phyloP scores from a whole-genome alignment of 2,888 invertebrate species.

The Xiphydria camelus region DNA sequence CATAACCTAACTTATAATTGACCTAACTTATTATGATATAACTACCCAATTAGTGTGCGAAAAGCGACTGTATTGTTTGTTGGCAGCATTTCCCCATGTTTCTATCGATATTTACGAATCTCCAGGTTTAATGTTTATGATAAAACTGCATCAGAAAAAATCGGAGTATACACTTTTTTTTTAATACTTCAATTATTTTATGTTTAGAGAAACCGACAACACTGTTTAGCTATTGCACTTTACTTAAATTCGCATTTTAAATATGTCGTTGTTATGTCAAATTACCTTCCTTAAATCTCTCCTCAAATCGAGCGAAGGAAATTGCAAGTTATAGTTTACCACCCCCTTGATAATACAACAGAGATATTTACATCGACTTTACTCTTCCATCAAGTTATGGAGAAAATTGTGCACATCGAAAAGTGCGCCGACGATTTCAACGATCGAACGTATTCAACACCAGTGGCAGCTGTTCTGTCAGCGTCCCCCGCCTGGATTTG shows the following conservation, averaged over 20 bases:
- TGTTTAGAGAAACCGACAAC: conserved; percentile 3
- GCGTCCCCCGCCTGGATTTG: conserved; percentile 90
- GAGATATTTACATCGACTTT: not conserved
- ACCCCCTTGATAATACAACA: not conserved
- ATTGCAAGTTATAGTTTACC: not conserved
- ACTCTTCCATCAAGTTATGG: conserved; percentile 44
- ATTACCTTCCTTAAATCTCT: too few relatives aligned
- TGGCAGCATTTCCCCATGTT: too few relatives aligned
- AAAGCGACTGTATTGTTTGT: too few relatives aligned
- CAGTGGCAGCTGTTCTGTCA: conserved; percentile 71
- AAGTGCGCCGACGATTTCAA: conserved; percentile 59
- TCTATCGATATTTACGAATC: too few relatives aligned
- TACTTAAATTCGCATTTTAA: not conserved
- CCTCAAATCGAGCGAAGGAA: too few relatives aligned
- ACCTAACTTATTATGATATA: conserved; percentile 28
- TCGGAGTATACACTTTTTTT: too few relatives aligned
- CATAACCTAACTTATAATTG: conserved; percentile 40
- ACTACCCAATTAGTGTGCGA: conserved; percentile 6
- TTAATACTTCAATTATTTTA: too few relatives aligned
- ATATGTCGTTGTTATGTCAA: too few relatives aligned
- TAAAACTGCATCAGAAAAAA: too few relatives aligned
- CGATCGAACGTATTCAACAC: conserved; percentile 64
- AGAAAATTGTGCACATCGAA: conserved; percentile 50
- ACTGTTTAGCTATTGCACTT: not conserved
- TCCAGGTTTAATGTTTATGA: too few relatives aligned